Base-by-base conservation (phyloP, 2,888 invertebrate genomes). In the Oscheius sp. region DNA sequence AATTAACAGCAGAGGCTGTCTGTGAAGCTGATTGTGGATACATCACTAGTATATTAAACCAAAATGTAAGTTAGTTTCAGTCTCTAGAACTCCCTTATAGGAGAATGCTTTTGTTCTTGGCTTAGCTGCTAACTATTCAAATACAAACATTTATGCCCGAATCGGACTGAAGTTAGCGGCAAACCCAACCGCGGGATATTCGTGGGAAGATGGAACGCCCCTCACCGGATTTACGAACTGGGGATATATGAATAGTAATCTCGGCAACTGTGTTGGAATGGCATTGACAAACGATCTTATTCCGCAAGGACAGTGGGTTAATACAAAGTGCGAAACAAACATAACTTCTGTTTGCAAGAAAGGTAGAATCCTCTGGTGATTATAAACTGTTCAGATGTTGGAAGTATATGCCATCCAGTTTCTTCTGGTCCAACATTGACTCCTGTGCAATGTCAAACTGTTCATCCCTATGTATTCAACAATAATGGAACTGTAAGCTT, bases 11-110 rank as follows among this genome's bases (percentile, higher is more conserved):
- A 1, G 57, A 57, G 28, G 38, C 57, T 24, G 14, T 14, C 9
- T 57, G 57, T 38, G 57, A 36, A 38, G 33, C 36, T 9, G 57
- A 57, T 0, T 57, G 57, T n/a, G 57, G 57, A 5, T 24, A 57
- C 24, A 36, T 57, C 22, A 57, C 57, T 14, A 22, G 22, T 1
- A 33, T 57, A 24, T 17, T 57, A 8, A 38, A 38, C 6, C 20
- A 2, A 26, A 8, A 4, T 22, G 57, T 57, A 38, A 38, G 6
- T 22, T 1, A 1, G 5, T 41, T 5, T 9, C 2, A 30, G 4
- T 20, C 14, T 12, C 12, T 5, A 38, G n/a, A 2, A 8, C 4
- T 33, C 14, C 41, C 8, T n/a, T 36, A 1, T 38, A 57, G 57
- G 57, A 57, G n/a, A 57, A 57, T 12, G 8, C 6, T 2, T 57